These are phyloP conservation scores for Gryllus longicercus DNA, from an alignment of 2,888 invertebrate species.

Conservation along the genomic window DNA sequence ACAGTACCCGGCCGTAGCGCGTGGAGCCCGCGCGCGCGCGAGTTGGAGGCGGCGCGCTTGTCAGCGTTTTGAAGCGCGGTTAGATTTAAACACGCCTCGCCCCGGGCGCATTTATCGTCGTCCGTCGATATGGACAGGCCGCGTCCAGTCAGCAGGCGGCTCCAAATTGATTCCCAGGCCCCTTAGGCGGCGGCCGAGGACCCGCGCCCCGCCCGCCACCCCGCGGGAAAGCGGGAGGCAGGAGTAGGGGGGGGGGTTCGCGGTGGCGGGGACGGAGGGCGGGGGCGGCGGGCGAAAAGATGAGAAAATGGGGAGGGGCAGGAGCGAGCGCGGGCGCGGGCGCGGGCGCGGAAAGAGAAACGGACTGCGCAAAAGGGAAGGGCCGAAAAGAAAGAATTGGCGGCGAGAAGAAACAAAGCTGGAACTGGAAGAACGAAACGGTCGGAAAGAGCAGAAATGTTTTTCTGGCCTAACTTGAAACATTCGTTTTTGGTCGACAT, in stretches of 20 bases:
- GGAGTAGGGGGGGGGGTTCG: not conserved
- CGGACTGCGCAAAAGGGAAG: too few species aligned
- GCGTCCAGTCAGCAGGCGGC: slow-evolving; percentile 10
- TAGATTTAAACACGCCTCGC: not conserved
- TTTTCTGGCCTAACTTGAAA: too few species aligned
- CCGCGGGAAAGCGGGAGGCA: not conserved
- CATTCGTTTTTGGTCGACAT: too few species aligned
- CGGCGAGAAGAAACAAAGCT: too few species aligned
- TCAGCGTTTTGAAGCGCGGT: slow-evolving; percentile 17
- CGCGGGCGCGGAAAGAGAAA: not conserved
- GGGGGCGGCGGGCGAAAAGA: not conserved
- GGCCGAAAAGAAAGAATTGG: too few species aligned
- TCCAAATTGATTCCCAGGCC: slow-evolving; percentile 1
- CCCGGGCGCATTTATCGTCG: not conserved
- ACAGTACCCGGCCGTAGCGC: not conserved
- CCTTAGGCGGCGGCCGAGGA: not conserved
- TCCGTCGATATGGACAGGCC: slow-evolving; percentile 9
- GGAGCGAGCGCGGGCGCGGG: not conserved
- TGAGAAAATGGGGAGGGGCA: not conserved
- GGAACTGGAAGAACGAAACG: too few species aligned
- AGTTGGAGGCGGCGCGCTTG: not conserved
- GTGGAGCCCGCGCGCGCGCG: not conserved
- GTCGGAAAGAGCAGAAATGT: too few species aligned
- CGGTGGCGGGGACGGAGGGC: not conserved
- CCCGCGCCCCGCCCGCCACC: not conserved